Base-by-base conservation (phyloP, 1,140 invertebrate species). In the Planococcus citri region DNA sequence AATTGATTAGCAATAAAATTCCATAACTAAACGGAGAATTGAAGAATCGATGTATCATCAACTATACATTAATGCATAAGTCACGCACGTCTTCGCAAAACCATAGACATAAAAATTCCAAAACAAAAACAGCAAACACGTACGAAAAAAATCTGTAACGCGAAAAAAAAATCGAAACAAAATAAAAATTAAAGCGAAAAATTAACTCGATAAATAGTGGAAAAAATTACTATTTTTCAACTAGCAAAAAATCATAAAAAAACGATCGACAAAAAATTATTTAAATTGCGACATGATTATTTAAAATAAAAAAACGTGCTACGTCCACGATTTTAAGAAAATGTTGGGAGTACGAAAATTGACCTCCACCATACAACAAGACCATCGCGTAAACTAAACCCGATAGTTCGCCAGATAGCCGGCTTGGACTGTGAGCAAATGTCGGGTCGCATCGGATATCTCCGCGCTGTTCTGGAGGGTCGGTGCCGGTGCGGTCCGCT, bases 321-420 rank as follows among this genome's bases (percentile, higher is more conserved):
- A 51, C 41, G 41, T 51, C 41, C 60, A 64, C 21, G 60, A 64
- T 64, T n/a, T 6, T n/a, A 25, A 64, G 3, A 22, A 20, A 64
- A 25, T 64, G 60, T 64, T 10, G 60, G n/a, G 20, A 51, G 41
- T 51, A 51, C 41, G 41, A 64, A 64, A 64, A 64, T 24, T 64
- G 60, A 64, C 60, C 60, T 64, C 22, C 60, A 64, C 60, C 60
- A 9, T 64, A 64, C 3, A 27, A 64, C 25, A 64, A 64, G 25
- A 24, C 22, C 60, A 64, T 64, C 60, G 60, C 60, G 60, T 64
- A 64, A 64, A 64, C 60, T 64, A 64, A 64, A 64, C 60, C 21
- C 60, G 60, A 64, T 64, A 64, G 60, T 64, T 64, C 60, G 60
- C 60, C 60, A 64, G 60, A 64, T 64, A 64, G 60, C 60, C 60